Conservation (phyloP, 1,140 invertebrate genomes). For the Ruditapes philippinarum region DNA sequence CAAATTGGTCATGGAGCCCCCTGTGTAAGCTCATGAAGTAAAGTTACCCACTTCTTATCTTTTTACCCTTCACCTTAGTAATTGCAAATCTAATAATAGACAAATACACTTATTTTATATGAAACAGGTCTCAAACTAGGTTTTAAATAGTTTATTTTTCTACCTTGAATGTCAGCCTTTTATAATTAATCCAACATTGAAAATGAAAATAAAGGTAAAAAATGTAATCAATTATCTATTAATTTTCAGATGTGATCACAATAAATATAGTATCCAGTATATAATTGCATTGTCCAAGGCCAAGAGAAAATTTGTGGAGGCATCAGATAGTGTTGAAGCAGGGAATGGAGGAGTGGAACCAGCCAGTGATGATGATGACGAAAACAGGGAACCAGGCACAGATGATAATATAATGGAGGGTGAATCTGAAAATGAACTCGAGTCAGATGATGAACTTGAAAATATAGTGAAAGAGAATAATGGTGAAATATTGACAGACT, state of each 20-base stretch:
- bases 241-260: slow-evolving; percentile 85
- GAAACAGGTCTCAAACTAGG: no score
- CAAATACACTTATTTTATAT: background rate
- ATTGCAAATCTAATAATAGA: no score
- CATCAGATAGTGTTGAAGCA: background rate
- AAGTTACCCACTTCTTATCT: no score
- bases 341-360: background rate
- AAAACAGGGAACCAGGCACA: background rate
- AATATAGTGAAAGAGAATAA: background rate
- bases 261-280: slow-evolving; percentile 83
- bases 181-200: no score
- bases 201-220: no score
- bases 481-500: slow-evolving; percentile 4
- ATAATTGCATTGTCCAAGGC: slow-evolving; percentile 74
- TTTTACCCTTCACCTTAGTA: no score
- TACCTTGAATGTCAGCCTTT: background rate
- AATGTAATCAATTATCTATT: no score
- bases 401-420: background rate
- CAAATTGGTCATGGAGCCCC: no score
- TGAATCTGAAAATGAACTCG: background rate
- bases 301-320: slow-evolving; percentile 73
- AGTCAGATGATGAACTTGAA: slow-evolving; percentile 16
- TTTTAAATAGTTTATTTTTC: background rate
- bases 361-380: background rate
- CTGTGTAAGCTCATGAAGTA: no score